These are phyloP conservation scores for Rhingia campestris DNA, from an alignment of 2,888 invertebrate species.

Conservation along the genomic window DNA sequence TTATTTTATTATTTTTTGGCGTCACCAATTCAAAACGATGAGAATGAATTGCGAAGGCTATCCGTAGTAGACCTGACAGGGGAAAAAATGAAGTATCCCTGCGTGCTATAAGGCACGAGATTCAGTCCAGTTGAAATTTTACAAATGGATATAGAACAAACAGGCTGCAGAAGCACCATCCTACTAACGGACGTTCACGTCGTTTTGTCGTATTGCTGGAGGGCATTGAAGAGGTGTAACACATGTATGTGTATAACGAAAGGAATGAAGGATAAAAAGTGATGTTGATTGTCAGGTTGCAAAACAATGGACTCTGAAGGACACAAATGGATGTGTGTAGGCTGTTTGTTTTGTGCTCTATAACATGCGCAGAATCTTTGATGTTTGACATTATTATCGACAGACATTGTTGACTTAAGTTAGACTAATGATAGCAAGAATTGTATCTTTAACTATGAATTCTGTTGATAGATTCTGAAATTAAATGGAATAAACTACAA, in stretches of 20 bases:
- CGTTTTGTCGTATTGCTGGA: constrained; percentile 23
- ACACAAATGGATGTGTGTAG: constrained; percentile 12
- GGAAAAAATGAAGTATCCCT: constrained; percentile 62
- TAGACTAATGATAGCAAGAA: constrained; percentile 7
- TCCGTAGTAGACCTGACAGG: constrained; percentile 28
- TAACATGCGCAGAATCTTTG: constrained; percentile 27
- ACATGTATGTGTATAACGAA: constrained; percentile 20
- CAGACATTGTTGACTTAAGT: constrained; percentile 15
- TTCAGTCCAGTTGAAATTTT: constrained; percentile 38
- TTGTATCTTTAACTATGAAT: neutral
- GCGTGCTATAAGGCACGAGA: constrained; percentile 35
- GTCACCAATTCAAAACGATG: constrained; percentile 58
- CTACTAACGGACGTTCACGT: constrained; percentile 3
- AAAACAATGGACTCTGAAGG: constrained; percentile 64
- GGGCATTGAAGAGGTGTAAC: constrained; percentile 49
- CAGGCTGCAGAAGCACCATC: constrained; percentile 35
- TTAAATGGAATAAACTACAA: no score
- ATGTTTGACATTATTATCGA: constrained; percentile 59
- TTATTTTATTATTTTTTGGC: constrained; percentile 44
- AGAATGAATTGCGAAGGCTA: constrained; percentile 54
- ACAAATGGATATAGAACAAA: constrained; percentile 33
- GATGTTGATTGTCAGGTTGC: constrained; percentile 69
- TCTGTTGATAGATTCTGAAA: neutral
- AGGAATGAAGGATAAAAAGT: constrained; percentile 43
- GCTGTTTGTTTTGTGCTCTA: constrained; percentile 18